phyloP scores from a whole-genome alignment of 23 tunicate genomes.

The Clavelina lepadiformis region DNA sequence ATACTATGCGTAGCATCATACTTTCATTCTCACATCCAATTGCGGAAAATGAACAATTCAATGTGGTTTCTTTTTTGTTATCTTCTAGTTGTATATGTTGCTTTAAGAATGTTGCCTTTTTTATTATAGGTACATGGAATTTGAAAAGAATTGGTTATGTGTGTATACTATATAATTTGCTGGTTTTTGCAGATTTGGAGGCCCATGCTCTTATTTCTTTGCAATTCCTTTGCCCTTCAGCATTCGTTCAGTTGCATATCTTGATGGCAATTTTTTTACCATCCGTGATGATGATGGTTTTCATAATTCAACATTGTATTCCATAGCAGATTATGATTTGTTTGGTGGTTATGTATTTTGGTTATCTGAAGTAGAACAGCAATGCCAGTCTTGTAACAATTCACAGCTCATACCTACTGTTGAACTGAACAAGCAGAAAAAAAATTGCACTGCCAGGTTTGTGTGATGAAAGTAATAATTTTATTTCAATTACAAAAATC shows the following conservation, averaged over 20 bases:
- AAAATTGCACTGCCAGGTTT: constrained; percentile 5
- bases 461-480: too few species aligned
- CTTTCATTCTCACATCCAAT: too few species aligned
- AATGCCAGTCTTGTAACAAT: constrained; percentile 5
- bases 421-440: background rate
- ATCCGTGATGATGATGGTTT: constrained; percentile 13
- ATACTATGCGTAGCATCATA: too few species aligned
- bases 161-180: too few species aligned
- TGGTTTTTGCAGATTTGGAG: background rate
- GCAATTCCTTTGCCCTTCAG: constrained; percentile 42
- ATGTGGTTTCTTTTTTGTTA: too few species aligned
- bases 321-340: constrained; percentile 11
- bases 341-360: constrained; percentile 26
- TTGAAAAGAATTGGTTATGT: too few species aligned
- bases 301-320: constrained; percentile 10
- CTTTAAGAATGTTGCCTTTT: too few species aligned
- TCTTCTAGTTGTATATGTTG: too few species aligned
- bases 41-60: too few species aligned
- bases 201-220: background rate
- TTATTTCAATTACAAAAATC: too few species aligned
- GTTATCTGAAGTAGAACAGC: constrained; percentile 3
- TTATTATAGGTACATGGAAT: too few species aligned
- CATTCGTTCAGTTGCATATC: constrained; percentile 9
- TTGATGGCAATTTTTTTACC: constrained; percentile 13
- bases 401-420: background rate